These are phyloP conservation scores for Pseudochirops cupreus DNA, from an alignment of 2,797 vertebrate genomes.

Conservation along the genomic window DNA sequence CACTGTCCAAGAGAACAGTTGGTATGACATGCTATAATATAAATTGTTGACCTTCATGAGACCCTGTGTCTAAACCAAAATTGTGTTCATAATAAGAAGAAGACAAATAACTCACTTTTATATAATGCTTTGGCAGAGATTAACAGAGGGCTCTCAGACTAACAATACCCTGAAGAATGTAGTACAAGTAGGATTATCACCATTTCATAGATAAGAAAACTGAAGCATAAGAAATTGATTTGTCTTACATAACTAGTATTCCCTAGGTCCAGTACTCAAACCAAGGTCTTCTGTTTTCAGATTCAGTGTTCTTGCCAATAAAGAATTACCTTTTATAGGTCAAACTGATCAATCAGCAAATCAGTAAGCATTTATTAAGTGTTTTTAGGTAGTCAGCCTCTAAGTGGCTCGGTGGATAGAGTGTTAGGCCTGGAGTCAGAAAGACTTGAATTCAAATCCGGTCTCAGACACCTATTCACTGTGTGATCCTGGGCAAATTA, in stretches of 20 bases:
- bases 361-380: background rate
- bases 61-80: background rate
- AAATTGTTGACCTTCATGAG: background rate
- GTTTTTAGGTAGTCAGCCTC: background rate
- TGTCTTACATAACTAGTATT: background rate
- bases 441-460: background rate
- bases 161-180: background rate
- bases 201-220: conserved; percentile 17
- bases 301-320: background rate
- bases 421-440: background rate
- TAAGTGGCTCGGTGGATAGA: background rate
- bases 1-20: background rate
- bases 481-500: background rate
- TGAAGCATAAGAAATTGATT: background rate
- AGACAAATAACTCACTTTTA: background rate
- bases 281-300: background rate
- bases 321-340: background rate
- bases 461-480: background rate
- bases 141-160: background rate
- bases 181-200: background rate
- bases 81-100: background rate
- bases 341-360: background rate
- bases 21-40: background rate
- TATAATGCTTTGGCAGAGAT: background rate
- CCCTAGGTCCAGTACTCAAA: background rate